Evolutionary conservation across 2,888 invertebrate species (phyloP), one percentile per base, ranked within the genome.

Genomic region (Adela reaumurella): DNA sequence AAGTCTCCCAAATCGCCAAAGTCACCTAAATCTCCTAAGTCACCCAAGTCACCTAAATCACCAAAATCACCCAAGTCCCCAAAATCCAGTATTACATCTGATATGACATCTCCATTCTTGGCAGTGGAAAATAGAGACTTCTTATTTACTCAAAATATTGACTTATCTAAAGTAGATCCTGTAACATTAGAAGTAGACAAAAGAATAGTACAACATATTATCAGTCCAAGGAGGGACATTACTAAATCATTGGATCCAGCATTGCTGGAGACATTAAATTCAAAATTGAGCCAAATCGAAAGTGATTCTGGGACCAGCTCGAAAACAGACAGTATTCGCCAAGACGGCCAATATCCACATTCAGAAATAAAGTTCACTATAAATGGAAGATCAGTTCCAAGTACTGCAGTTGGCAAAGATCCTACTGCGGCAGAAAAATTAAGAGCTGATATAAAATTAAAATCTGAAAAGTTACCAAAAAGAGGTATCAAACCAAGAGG

Each of bases 251-350:
- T 88, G 59, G 88, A 89, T 67, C 87, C 87, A 1, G 80, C 82
- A 5, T 67, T 86, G 45, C 66, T 88, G 10, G 88, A 88, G 62
- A 85, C 88, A 8, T 67, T 88, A 1, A 89, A 85, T 62, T 87
- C 85, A 6, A 88, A 89, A 67, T 62, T 89, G 4, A 88, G 87
- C 61, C 88, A 88, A 68, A 88, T 89, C 46, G 88, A 89, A 70
- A 88, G 87, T 58, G 88, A 89, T 65, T 88, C 88, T 0, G 87
- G 87, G 0, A 88, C 88, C 1, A 88, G 87, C 57, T 88, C 88
- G 1, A 84, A 85, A 67, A 88, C 87, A 0, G 88, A 88, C 57
- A 88, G 87, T 59, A 76, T 87, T 55, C 74, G 72, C 49, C 78
- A 81, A 52, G 83, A 84, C n/a, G 68, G 78, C 42, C 79, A 82